A percentile compares a stretch with the other conserved stretches of the same genome.
These are phyloP conservation scores for Plumapathes pennacea DNA, from an alignment of 92 coral and sea anemone species.

Conservation along the genomic window DNA sequence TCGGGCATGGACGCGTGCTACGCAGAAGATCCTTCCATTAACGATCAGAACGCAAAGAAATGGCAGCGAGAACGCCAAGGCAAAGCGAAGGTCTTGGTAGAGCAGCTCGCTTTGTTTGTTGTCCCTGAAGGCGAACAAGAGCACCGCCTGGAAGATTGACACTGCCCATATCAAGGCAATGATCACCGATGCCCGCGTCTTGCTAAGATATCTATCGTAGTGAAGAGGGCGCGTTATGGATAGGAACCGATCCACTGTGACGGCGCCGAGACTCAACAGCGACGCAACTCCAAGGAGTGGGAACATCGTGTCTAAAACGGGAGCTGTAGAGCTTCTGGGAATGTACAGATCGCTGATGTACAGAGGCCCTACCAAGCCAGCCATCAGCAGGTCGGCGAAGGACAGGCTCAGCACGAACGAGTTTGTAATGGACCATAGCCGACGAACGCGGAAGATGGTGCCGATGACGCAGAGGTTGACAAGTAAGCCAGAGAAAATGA, in stretches of 20 bases:
- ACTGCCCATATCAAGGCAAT: conserved; percentile 74
- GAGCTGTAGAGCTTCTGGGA: neutral
- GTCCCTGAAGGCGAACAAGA: conserved; percentile 44
- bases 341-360: conserved; percentile 46
- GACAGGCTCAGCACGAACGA: conserved; percentile 78
- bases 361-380: conserved; percentile 65
- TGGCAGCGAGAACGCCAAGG: conserved; percentile 67
- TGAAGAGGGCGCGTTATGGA: conserved; percentile 74
- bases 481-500: conserved; percentile 51
- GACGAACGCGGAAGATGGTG: conserved; percentile 59
- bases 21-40: conserved; percentile 61
- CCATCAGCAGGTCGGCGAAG: conserved; percentile 81
- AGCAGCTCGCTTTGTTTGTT: conserved; percentile 4
- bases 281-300: conserved; percentile 90
- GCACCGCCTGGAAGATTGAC: conserved; percentile 62
- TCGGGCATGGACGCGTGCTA: conserved; percentile 85
- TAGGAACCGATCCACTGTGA: conserved; percentile 86
- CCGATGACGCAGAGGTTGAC: conserved; percentile 60
- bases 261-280: conserved; percentile 83
- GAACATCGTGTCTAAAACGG: conserved; percentile 56
- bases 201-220: conserved; percentile 61
- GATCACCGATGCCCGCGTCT: conserved; percentile 43
- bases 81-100: conserved; percentile 73
- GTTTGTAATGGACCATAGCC: conserved; percentile 83
- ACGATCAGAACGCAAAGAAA: conserved; percentile 64